Percentiles rank a stretch among this genome's conserved stretches.
Conservation (phyloP, 2,888 invertebrate species). For the Eupithecia inturbata region DNA sequence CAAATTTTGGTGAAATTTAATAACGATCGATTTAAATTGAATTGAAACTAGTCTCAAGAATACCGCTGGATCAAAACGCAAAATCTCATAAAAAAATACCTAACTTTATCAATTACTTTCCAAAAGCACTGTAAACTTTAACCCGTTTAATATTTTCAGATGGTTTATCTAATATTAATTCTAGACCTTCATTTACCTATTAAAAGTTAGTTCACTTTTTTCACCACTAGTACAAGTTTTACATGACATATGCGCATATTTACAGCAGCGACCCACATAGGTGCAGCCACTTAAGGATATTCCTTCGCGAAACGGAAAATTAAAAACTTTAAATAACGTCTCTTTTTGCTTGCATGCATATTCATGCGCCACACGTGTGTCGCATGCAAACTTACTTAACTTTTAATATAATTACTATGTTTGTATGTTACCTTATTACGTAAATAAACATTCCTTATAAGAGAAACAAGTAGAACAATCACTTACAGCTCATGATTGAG, state of each 20-base stretch:
- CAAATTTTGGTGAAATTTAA: no score
- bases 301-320: constrained; percentile 62
- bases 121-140: neutral
- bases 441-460: neutral
- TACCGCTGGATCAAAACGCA: neutral
- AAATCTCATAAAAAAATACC: neutral
- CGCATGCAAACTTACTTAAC: neutral
- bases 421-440: neutral
- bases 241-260: constrained; percentile 78
- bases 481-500: constrained; percentile 29
- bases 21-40: no score
- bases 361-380: constrained; percentile 52
- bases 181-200: neutral
- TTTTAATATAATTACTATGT: neutral
- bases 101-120: neutral
- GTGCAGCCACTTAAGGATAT: constrained; percentile 53
- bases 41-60: neutral
- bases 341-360: constrained; percentile 56
- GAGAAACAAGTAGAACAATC: neutral
- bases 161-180: neutral
- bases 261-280: constrained; percentile 50
- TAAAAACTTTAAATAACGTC: constrained; percentile 55
- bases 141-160: neutral
- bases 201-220: constrained; percentile 25
- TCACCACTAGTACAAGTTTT: constrained; percentile 51